Evolutionary conservation across 2,888 invertebrate species (phyloP), one percentile per base, ranked within the genome.

Genomic region (Dicranocentrus wangi): DNA sequence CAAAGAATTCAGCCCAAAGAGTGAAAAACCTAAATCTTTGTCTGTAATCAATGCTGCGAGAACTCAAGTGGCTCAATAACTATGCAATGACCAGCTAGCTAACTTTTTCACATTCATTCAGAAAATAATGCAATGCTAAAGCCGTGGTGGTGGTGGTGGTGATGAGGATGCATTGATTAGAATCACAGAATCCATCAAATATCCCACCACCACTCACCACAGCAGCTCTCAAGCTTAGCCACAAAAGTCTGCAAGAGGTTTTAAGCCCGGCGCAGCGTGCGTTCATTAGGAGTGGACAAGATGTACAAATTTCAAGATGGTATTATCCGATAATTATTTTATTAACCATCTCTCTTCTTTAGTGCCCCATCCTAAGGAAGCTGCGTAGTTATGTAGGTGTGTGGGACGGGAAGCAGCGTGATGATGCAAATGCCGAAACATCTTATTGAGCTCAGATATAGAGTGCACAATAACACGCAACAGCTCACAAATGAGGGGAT

Each of bases 231-330:
- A n/a, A n/a, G n/a, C n/a, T n/a, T 28, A 75, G 27, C 63, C 42
- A 73, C 73, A 73, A 42, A 21, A 32, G 25, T n/a, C n/a, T n/a
- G n/a, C n/a, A n/a, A n/a, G n/a, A n/a, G n/a, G 65, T 27, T 27
- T 47, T 28, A 27, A 70, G 66, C 69, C 1, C 78, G 70, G 78
- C 78, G 2, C 78, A 78, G 78, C 78, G 23, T 70, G 78, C 43
- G 78, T 65, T 78, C 78, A 78, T 78, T 78, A 78, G 70, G 17
- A 47, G n/a, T 47, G 32, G 27, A 51, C 15, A 63, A 63, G 47
- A 51, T 47, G 15, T 47, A n/a, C 3, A 65, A 25, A 15, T 65
- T 28, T 55, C 39, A 19, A 66, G 66, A 76, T 76, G 25, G 60
- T 60, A 47, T 47, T 60, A 43, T 47, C 66, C 68, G 75, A 76